Conservation (phyloP, 2,888 invertebrate species). For the Nezara viridula region DNA sequence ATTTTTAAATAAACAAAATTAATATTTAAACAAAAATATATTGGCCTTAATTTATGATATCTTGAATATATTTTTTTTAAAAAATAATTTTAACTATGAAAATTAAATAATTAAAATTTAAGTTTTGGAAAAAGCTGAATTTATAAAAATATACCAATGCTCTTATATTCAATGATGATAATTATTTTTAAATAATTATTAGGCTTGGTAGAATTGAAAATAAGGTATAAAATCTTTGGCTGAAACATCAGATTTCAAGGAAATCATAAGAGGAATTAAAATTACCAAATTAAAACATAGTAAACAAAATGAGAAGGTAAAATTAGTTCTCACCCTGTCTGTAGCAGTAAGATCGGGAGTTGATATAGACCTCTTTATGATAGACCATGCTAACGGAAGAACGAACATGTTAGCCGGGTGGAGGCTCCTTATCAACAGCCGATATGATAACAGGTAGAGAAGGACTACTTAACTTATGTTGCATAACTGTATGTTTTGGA, state of each 20-base stretch:
- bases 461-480: constrained; percentile 53
- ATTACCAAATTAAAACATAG: neutral
- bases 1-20: neutral
- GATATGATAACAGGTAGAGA: constrained; percentile 55
- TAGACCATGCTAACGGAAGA: constrained; percentile 59
- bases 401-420: constrained; percentile 56
- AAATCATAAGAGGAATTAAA: neutral
- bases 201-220: neutral
- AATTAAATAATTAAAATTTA: no score
- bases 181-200: neutral
- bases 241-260: neutral
- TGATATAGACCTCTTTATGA: constrained; percentile 58
- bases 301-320: neutral
- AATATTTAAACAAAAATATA: neutral
- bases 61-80: neutral
- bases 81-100: neutral
- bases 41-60: neutral
- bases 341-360: constrained; percentile 53
- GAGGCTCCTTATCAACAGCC: constrained; percentile 52
- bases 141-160: no score
- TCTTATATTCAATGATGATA: neutral
- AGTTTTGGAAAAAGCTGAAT: neutral
- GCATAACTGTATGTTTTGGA: constrained; percentile 47
- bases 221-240: neutral
- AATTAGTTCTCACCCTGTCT: neutral